Evolutionary conservation across 2,888 invertebrate species (phyloP), one percentile per base, ranked within the genome.

Genomic region (Oscheius sp.): DNA sequence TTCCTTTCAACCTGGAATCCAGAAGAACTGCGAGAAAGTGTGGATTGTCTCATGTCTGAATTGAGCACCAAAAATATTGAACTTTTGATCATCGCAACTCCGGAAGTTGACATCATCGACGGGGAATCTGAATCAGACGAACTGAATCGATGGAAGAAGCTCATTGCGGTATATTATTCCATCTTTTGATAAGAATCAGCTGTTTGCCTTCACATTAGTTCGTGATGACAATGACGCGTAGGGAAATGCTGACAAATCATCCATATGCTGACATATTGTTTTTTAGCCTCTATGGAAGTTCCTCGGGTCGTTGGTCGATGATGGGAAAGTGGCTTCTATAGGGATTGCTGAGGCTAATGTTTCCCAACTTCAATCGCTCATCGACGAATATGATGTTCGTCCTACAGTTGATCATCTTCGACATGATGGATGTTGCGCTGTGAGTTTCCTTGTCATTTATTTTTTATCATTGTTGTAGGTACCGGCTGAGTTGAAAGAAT

Each of bases 401-500:
- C 85, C 85, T n/a, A 74, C 73, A 22, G 79, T 85, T 24, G 75
- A 84, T 59, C 85, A 86, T 66, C 80, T 80, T 41, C 72, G 75
- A 45, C 76, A 83, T 44, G 84, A 83, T 28, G 84, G 81, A 17
- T 86, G 85, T 67, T 86, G 85, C 51, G 80, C 82, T 59, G 85
- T 84, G 30, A 68, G 82, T 71, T 49, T n/a, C 33, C 26, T 28
- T 45, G 8, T 36, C 8, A 28, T 12, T 45, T 17, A 36, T 36
- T 36, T 14, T 8, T 36, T 36, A 1, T 41, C 36, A 38, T 22
- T 2, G 24, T 47, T 68, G 51, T 57, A 82, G 80, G 80, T 97
- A 64, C 95, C 96, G 24, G 92, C 93, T 1, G 91, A 92, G 1
- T 89, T 97, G 75, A 92, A 93, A 87, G 91, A 91, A 74, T 97